A percentile compares a stretch with the other conserved stretches of the same genome.
phyloP scores from a whole-genome alignment of 2,797 vertebrate species.

The Poeciliopsis presidionis region DNA sequence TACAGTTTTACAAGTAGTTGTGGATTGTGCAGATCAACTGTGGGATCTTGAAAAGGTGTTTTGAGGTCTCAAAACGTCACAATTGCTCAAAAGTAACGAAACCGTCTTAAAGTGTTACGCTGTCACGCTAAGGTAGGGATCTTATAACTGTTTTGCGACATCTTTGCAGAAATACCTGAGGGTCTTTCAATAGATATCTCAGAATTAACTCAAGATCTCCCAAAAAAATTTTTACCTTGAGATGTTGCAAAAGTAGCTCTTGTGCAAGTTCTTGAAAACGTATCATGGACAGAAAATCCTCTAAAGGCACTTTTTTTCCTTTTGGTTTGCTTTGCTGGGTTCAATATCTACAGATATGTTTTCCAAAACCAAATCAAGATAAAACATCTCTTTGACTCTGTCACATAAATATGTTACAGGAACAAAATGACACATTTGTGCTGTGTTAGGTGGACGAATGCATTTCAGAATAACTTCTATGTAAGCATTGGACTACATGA shows the following conservation, averaged over 20 bases:
- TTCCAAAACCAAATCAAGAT: neutral
- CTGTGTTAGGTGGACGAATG: neutral
- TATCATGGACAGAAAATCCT: neutral
- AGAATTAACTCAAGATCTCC: neutral
- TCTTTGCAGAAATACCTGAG: neutral
- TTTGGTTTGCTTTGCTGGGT: neutral
- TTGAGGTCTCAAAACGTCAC: neutral
- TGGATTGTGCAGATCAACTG: too few relatives aligned
- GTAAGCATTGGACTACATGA: neutral
- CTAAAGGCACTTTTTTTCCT: neutral
- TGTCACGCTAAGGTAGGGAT: neutral
- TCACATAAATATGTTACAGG: neutral
- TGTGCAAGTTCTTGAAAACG: neutral
- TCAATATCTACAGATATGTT: neutral
- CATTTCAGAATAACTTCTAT: neutral
- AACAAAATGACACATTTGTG: neutral
- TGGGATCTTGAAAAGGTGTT: neutral
- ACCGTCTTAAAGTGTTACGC: neutral
- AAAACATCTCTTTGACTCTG: neutral
- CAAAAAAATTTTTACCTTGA: neutral
- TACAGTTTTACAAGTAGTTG: neutral
- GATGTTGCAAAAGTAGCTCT: neutral
- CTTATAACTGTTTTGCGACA: neutral
- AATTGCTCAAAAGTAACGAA: neutral
- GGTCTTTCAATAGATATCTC: neutral